Evolutionary conservation across 2,797 vertebrate species (phyloP), one percentile per base, ranked within the genome.

Genomic region (Furcifer pardalis): DNA sequence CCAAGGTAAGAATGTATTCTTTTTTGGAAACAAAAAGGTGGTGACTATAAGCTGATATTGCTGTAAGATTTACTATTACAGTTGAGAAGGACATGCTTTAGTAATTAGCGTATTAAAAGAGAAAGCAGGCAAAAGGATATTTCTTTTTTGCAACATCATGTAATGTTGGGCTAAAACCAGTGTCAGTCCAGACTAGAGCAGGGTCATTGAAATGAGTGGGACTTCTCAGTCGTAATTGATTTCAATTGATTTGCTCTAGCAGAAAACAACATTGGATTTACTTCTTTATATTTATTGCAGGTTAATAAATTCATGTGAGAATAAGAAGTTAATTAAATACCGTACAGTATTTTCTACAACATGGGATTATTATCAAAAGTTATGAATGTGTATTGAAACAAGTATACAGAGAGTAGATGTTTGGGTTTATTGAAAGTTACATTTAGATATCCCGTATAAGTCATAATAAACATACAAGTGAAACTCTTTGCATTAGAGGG

Each of bases 1-100:
- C 98, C 98, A 79, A 97, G 98, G 98, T 99, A 97, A 85, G 96
- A 65, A 19, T 85, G 6, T n/a, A 12, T 56, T 42, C 37, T 42
- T 25, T 23, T 71, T 7, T 27, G 21, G 7, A 37, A 40, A 7
- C 35, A 66, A 13, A 42, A 68, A 62, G 3, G 0, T 75, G n/a
- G 17, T 42, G 35, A 60, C 62, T 9, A 37, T 27, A 63, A 46
- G 13, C 37, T 74, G 8, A 27, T 32, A 17, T n/a, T 17, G 4
- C 25, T 44, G 7, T 62, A 23, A 77, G 65, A 73, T 40, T 23
- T 4, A 52, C 32, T n/a, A 56, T 40, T 59, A 40, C n/a, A n/a
- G 23, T 37, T 42, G 25, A 69, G 1, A 44, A 77, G 8, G 21
- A 40, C 6, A 72, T 82, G 68, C 25, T 9, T 2, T 15, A 35